Conservation (phyloP, 2,113 vertebrate species). For the Coryphaenoides rupestris region DNA sequence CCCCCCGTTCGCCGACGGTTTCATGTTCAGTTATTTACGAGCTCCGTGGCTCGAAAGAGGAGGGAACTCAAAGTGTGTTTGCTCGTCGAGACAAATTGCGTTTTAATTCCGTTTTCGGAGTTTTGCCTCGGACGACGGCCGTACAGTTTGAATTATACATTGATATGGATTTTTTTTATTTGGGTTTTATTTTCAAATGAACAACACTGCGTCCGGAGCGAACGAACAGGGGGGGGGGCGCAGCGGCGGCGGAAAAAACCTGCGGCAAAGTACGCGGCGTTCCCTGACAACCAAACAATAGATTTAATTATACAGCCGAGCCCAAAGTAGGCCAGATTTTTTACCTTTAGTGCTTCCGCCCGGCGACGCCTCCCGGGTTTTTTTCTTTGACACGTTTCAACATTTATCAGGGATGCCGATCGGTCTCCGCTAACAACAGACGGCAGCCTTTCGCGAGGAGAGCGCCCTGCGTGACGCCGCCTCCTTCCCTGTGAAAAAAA, state of each 20-base stretch:
- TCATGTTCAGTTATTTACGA: conserved; percentile 34
- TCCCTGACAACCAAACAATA: conserved; percentile 59
- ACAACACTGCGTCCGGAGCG: conserved; percentile 34
- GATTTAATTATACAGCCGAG: conserved; percentile 52
- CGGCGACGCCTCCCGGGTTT: conserved; percentile 64
- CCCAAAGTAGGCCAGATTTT: conserved; percentile 64
- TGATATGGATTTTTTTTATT: no score
- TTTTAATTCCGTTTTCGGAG: conserved; percentile 10
- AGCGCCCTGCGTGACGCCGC: conserved; percentile 56
- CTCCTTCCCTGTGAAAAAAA: no score
- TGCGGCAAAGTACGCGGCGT: conserved; percentile 27
- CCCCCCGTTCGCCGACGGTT: conserved; percentile 38
- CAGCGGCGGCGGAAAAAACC: neutral
- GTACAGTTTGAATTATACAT: no score
- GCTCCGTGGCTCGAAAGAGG: conserved; percentile 15
- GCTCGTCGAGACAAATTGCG: neutral
- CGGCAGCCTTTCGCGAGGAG: conserved; percentile 51
- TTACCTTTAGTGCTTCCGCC: conserved; percentile 59
- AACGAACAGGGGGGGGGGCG: no score
- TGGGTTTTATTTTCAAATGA: neutral
- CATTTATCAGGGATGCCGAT: conserved; percentile 68
- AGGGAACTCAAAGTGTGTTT: conserved; percentile 9
- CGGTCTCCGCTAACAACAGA: conserved; percentile 71
- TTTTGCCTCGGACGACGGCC: no score
- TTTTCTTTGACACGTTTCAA: conserved; percentile 71